Evolutionary conservation across 1,140 invertebrate species (phyloP), one percentile per base, ranked within the genome.

Genomic region (Brachionus koreanus): DNA sequence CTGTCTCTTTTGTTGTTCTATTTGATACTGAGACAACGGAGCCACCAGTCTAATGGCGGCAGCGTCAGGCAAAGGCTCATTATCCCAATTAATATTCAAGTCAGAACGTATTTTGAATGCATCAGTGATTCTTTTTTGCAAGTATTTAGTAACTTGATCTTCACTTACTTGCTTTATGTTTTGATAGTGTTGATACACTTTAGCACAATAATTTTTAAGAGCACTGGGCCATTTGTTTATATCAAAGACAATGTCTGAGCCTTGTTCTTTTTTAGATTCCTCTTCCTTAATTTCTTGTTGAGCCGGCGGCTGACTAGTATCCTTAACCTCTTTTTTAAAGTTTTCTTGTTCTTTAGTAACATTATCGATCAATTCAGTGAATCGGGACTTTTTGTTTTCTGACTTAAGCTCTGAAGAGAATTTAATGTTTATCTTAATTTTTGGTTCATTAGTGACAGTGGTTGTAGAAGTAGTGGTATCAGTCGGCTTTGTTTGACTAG

Each of bases 91-190:
- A 29, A 57, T 33, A 43, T 43, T 79, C 49, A 79, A 37, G 25
- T 79, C 76, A 23, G 76, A n/a, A 5, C 57, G 52, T 79, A 39
- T 19, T 63, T 65, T 79, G 39, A 79, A 79, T 4, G 76, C 76
- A 13, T 79, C 76, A 16, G 61, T 79, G 52, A 79, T 79, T 35
- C 76, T 57, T 42, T 79, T 79, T 23, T 79, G 76, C 23, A 79
- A 49, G n/a, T 79, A 79, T 61, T 79, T 79, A 43, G 76, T 79
- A 12, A 79, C 76, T 39, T 79, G 76, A 61, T 79, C 76, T 12
- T 79, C 76, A 61, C 49, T 79, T 61, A 79, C 76, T 29, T 61
- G 19, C 16, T 23, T 79, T 61, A 79, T 79, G 13, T 5, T 61
- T 37, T 79, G 76, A 49, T 79, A 79, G 16, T 79, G 76, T 37